Conservation (phyloP, 1,140 invertebrate genomes). For the Antheraea pernyi region DNA sequence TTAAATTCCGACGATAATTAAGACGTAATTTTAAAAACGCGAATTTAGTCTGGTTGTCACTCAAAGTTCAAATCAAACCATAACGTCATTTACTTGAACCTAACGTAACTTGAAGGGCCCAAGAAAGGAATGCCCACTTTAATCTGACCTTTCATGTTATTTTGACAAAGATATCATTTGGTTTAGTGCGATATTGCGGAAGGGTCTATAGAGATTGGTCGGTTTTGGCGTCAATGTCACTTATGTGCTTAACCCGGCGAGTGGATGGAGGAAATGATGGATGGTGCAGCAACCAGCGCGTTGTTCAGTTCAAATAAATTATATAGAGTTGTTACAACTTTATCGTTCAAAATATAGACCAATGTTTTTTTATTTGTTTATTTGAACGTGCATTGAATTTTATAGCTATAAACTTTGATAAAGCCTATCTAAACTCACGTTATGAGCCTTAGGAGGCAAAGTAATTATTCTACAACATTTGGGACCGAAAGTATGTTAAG, state of each 20-base stretch:
- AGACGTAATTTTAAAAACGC: background rate
- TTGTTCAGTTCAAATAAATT: conserved; percentile 16
- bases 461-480: too few relatives aligned
- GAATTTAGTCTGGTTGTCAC: conserved; percentile 35
- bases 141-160: conserved; percentile 39
- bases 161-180: conserved; percentile 18
- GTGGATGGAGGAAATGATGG: conserved; percentile 76
- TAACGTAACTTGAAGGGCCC: conserved; percentile 56
- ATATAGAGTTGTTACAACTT: conserved; percentile 47
- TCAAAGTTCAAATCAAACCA: conserved; percentile 61
- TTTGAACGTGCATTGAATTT: too few relatives aligned
- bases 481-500: too few relatives aligned
- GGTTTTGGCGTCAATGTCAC: conserved; percentile 71
- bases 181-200: conserved; percentile 26
- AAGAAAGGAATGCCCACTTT: conserved; percentile 45
- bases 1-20: too few relatives aligned
- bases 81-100: conserved; percentile 60
- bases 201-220: conserved; percentile 46
- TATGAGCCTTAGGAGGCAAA: too few relatives aligned
- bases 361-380: too few relatives aligned
- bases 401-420: background rate
- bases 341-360: too few relatives aligned
- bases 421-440: too few relatives aligned
- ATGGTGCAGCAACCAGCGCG: conserved; percentile 58
- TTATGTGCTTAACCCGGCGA: conserved; percentile 76